These are phyloP conservation scores for Ochotona curzoniae DNA, from an alignment of 2,113 vertebrate genomes.

Conservation along the genomic window DNA sequence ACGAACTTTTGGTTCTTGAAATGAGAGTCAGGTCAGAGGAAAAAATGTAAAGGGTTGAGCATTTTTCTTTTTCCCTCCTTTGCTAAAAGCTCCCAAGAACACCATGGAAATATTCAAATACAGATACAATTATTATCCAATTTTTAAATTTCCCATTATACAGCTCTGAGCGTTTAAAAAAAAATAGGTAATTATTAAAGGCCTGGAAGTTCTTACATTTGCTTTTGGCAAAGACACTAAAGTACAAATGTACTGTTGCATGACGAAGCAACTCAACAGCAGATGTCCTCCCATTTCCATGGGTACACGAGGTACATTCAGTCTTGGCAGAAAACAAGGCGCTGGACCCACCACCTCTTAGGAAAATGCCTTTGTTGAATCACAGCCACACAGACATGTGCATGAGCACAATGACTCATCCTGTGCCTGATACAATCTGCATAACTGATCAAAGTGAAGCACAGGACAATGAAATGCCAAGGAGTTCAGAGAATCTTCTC, in stretches of 20 bases:
- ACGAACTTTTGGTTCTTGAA: too few species aligned
- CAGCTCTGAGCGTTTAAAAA: background rate
- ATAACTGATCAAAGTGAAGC: slow-evolving; percentile 42
- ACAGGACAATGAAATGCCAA: slow-evolving; percentile 26
- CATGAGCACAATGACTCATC: background rate
- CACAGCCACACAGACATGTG: slow-evolving; percentile 46
- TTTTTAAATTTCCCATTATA: background rate
- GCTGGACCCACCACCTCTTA: background rate
- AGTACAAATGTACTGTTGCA: background rate
- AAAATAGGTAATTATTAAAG: background rate
- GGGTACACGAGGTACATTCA: background rate
- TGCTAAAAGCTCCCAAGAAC: background rate
- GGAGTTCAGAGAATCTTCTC: background rate
- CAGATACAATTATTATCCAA: background rate
- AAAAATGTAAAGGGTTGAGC: background rate
- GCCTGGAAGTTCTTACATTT: background rate
- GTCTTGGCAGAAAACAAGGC: background rate
- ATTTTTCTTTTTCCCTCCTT: background rate
- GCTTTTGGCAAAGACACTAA: slow-evolving; percentile 33
- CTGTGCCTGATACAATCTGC: slow-evolving; percentile 34
- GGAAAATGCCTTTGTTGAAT: slow-evolving; percentile 48
- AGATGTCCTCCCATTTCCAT: background rate
- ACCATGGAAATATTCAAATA: background rate
- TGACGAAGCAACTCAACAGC: background rate
- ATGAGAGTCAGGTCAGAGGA: too few species aligned